Base-by-base conservation (phyloP, 2,888 invertebrate genomes). In the Parapristionchus giblindavisi region DNA sequence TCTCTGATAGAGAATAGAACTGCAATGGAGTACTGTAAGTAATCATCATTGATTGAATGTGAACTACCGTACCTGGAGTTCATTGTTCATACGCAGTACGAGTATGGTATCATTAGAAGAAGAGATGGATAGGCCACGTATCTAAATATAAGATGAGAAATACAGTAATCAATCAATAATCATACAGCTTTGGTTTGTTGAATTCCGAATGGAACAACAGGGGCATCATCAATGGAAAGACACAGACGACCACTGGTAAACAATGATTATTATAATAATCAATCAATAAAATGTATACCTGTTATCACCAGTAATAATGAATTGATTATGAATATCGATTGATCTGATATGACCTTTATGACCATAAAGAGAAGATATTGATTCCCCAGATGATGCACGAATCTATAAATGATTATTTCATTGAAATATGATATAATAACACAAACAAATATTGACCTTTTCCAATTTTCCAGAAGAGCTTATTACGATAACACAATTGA, bases 181-280 rank as follows among this genome's bases (percentile, higher is more conserved):
- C 63, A 17, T 3, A 65, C 63, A 32, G 63, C 43, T 43, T 29
- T 43, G 29, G 1, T n/a, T 27, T 21, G 21, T 21, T 4, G 29
- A 14, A n/a, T 43, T 43, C 63, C 63, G 29, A 65, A 65, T 6
- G 2, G 36, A 14, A 43, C 6, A 2, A 43, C 63, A 29, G 43
- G 43, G 14, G n/a, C n/a, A n/a, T 43, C 21, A n/a, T 43, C 63
- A 29, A 14, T 11, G 21, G 40, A 40, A 24, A 65, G 40, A 14
- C 63, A 65, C 63, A 65, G 27, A 43, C 43, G 40, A 65, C 63
- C 63, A 21, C 63, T 65, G 63, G n/a, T 17, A 65, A 65, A 21
- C 6, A 17, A 2, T 1, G 1, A 5, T n/a, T 4, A 27, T 43
- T 17, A 11, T 2, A 24, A 11, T 65, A 36, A 27, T 43, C 29